These are phyloP conservation scores for Coreoperca whiteheadi DNA, from an alignment of 2,113 vertebrate species.

Conservation along the genomic window DNA sequence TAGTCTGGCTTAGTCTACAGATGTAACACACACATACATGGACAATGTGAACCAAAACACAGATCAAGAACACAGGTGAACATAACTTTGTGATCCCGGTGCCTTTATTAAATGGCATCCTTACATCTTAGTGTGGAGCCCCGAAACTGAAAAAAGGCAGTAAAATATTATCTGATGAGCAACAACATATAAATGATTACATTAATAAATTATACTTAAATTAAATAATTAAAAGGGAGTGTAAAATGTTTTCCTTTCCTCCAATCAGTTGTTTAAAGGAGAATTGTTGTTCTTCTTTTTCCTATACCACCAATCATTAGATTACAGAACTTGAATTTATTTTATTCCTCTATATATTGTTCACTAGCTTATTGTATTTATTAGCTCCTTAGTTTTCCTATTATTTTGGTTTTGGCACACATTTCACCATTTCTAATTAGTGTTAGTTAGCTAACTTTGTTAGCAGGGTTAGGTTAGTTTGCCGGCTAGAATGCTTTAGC, in stretches of 20 bases:
- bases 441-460: background rate
- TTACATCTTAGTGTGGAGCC: background rate
- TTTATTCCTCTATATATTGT: background rate
- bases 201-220: background rate
- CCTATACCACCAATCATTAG: background rate
- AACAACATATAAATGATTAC: background rate
- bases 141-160: background rate
- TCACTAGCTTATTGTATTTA: background rate
- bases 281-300: background rate
- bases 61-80: background rate
- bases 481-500: background rate
- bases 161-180: background rate
- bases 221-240: background rate
- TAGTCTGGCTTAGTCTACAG: conserved; percentile 83
- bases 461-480: background rate
- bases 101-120: background rate
- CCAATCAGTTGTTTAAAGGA: background rate
- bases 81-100: background rate
- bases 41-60: background rate
- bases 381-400: background rate
- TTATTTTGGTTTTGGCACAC: background rate
- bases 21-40: conserved; percentile 17
- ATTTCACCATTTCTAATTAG: background rate
- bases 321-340: background rate
- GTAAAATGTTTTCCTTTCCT: background rate